Evolutionary conservation across 2,797 vertebrate genomes (phyloP), one percentile per base, ranked within the genome.

Genomic region (Hydrocynus forskahlii): DNA sequence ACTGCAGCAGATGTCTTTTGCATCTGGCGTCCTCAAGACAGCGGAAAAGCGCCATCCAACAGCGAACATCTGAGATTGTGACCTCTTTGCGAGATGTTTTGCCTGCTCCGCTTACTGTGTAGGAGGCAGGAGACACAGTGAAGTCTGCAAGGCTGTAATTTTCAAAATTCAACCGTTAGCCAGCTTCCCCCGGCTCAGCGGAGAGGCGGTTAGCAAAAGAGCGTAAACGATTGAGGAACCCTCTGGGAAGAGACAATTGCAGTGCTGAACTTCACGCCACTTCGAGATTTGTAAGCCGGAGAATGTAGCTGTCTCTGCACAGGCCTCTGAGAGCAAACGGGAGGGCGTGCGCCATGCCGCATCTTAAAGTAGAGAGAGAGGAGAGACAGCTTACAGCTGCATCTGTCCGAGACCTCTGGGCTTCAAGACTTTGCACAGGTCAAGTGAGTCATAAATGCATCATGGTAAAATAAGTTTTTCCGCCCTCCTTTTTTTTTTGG

Each of bases 131-230:
- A 83, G 60, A 67, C 74, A 54, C 45, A 79, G 50, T 38, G n/a
- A 79, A 81, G 48, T 71, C 72, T 68, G 21, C 59, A 81, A 81
- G 54, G 80, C 75, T 79, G 60, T 79, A 75, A 82, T 82, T 84
- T 84, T 76, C 64, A 14, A 68, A 84, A 86, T 62, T 60, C 73
- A 73, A 71, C 17, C 38, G 17, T 68, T 85, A 82, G 73, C 52
- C 38, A 72, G 43, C 29, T 35, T 40, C 52, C 68, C 19, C 40
- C 4, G 2, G 25, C 48, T 52, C 54, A 5, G 35, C 57, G 17
- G 67, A 76, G 64, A 43, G 48, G 76, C 68, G 35, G 55, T 75
- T 75, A 81, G 69, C 40, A 48, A 69, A 78, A 57, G 64, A 79
- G 48, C 14, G 12, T 81, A 69, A 73, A 75, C 73, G 35, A 81